Conservation (phyloP, 1,140 invertebrate genomes). For the Plodia interpunctella region DNA sequence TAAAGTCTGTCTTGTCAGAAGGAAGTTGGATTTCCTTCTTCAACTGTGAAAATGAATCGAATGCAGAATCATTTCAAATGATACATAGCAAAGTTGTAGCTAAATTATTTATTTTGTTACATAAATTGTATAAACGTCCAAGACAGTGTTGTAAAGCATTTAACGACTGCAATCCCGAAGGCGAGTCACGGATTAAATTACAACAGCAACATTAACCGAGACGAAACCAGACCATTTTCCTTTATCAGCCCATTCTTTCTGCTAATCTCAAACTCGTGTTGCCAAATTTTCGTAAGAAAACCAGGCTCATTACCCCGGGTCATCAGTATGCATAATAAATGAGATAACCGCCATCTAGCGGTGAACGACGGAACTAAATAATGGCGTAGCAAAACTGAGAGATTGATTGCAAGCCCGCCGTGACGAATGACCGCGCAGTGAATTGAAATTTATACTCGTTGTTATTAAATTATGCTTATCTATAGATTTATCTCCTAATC, state of each 20-base stretch:
- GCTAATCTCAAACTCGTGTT: constrained; percentile 42
- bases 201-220: constrained; percentile 8
- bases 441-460: constrained; percentile 18
- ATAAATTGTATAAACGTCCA: no score
- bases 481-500: constrained; percentile 1
- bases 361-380: constrained; percentile 49
- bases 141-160: not conserved
- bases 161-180: constrained; percentile 16
- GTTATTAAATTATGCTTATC: constrained; percentile 22
- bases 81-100: no score
- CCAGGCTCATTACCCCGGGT: constrained; percentile 72
- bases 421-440: constrained; percentile 42
- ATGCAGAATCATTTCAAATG: no score
- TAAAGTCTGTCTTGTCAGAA: no score
- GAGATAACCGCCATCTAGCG: constrained; percentile 63
- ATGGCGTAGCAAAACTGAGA: constrained; percentile 38
- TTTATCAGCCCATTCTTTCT: constrained; percentile 42
- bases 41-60: no score
- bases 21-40: no score
- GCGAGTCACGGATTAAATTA: constrained; percentile 16
- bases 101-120: no score
- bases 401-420: constrained; percentile 46
- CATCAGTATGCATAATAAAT: constrained; percentile 81
- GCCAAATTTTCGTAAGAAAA: constrained; percentile 60
- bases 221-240: not conserved